These are phyloP conservation scores for Drosophila nannoptera DNA, from an alignment of 1,140 invertebrate genomes.

Conservation along the genomic window DNA sequence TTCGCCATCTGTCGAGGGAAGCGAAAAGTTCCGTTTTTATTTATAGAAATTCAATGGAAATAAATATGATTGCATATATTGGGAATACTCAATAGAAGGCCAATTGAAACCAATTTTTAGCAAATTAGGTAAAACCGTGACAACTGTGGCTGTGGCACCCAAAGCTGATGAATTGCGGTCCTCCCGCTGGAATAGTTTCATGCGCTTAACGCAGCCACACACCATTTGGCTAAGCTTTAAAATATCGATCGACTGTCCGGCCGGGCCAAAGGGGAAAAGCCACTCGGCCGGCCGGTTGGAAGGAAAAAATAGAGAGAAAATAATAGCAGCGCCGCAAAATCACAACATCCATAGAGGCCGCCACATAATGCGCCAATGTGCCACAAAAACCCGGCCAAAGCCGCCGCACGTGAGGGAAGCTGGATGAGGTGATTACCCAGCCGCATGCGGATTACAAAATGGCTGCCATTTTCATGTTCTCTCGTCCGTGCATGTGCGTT, in stretches of 20 bases:
- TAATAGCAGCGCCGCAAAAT: conserved; percentile 48
- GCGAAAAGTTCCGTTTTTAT: not conserved
- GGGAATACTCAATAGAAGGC: not conserved
- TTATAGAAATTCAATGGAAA: not conserved
- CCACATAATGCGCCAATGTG: conserved; percentile 73
- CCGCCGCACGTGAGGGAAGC: conserved; percentile 48
- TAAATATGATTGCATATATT: not conserved
- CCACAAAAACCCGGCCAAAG: conserved; percentile 63
- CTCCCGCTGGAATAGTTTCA: conserved; percentile 31
- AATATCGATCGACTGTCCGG: conserved; percentile 63
- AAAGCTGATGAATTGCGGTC: conserved; percentile 42
- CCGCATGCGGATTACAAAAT: conserved; percentile 77
- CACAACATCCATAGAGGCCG: conserved; percentile 54
- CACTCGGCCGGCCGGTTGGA: no score
- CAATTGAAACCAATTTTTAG: not conserved
- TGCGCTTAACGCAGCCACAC: conserved; percentile 37
- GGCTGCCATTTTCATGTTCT: conserved; percentile 69
- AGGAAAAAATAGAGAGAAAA: conserved; percentile 23
- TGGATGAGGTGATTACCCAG: conserved; percentile 71
- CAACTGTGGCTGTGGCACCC: conserved; percentile 9
- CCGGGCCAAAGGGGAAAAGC: conserved; percentile 32
- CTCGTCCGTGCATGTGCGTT: conserved; percentile 21
- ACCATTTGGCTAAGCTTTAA: conserved; percentile 70
- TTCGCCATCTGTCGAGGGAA: conserved; percentile 69
- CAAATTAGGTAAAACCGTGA: conserved; percentile 6